phyloP scores from a whole-genome alignment of 2,888 invertebrate species.

The Hirtodrosophila histrioides region DNA sequence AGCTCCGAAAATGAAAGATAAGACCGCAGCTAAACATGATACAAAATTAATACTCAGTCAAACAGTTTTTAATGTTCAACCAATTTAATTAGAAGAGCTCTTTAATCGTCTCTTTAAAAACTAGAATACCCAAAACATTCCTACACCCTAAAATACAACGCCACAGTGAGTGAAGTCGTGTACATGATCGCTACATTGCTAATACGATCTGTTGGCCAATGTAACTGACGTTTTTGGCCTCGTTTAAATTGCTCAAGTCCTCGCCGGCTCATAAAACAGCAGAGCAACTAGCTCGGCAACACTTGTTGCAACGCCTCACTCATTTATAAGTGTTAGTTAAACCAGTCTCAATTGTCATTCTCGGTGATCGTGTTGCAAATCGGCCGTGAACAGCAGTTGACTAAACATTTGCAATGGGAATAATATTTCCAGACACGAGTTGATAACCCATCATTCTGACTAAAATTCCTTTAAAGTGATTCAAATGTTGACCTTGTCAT shows the following conservation, averaged over 20 bases:
- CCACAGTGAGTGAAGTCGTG: background rate
- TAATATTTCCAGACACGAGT: no score
- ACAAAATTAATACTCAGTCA: no score
- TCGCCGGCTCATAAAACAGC: constrained; percentile 11
- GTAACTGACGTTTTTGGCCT: constrained; percentile 14
- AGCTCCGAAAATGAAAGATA: no score
- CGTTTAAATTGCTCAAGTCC: constrained; percentile 18
- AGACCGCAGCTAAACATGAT: no score
- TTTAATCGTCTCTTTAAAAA: background rate
- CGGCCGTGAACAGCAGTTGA: background rate
- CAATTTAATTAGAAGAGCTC: no score
- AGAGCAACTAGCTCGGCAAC: constrained; percentile 9
- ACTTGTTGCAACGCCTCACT: constrained; percentile 23
- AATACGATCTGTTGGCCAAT: constrained; percentile 20
- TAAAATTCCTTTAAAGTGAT: constrained; percentile 17
- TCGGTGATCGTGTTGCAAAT: constrained; percentile 23
- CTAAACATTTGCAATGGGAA: no score
- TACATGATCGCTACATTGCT: background rate
- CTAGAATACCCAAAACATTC: background rate
- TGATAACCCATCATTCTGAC: background rate
- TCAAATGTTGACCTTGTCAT: constrained; percentile 7
- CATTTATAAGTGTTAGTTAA: constrained; percentile 11
- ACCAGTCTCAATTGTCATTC: constrained; percentile 42
- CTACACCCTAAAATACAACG: background rate
- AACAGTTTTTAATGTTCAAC: no score